Base-by-base conservation (phyloP, 2,113 vertebrate genomes). In the Myotis davidii region DNA sequence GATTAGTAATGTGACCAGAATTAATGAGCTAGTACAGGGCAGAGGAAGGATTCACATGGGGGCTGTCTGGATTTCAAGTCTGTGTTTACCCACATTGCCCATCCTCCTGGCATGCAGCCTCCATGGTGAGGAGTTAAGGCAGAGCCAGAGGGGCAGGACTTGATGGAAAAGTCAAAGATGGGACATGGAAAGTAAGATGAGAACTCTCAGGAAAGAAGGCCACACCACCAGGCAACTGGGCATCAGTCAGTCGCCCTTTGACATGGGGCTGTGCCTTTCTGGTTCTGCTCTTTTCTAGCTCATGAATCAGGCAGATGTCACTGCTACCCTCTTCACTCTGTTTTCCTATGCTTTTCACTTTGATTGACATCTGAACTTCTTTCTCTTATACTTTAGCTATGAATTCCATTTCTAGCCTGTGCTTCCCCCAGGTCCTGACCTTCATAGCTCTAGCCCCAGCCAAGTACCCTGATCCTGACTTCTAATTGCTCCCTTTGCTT, bases 401-500 rank as follows among this genome's bases (percentile, higher is more conserved):
- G 78, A 90, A 94, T 97, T 96, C 78, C 37, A 54, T 96, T 88
- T 95, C 93, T 81, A 96, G 78, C 82, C 56, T 54, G 20, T 48
- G 52, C 37, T 79, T 96, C 96, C 90, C 96, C 56, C n/a, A 91
- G 88, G 96, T 70, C 64, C 73, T 96, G 90, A 95, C 92, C 95
- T 94, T 81, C 74, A 56, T 1, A 29, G 29, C 79, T 76, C 78
- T 48, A 79, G 27, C 27, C 37, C 64, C 85, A 83, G 77, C 92
- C 94, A 92, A 59, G 64, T 83, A 95, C 45, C 86, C 64, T 50
- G 61, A 90, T 95, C 42, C 73, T 92, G 77, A 64, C 59, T 92
- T 74, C 95, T 98, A 97, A 97, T 97, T 96, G 64, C 94, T 98
- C 96, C 96, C 96, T 97, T 84, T 92, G 96, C 90, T 94, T 94